Evolutionary conservation across 37 sponge, comb jelly and placozoan species (phyloP).

Genomic region (Spongilla lacustris): DNA sequence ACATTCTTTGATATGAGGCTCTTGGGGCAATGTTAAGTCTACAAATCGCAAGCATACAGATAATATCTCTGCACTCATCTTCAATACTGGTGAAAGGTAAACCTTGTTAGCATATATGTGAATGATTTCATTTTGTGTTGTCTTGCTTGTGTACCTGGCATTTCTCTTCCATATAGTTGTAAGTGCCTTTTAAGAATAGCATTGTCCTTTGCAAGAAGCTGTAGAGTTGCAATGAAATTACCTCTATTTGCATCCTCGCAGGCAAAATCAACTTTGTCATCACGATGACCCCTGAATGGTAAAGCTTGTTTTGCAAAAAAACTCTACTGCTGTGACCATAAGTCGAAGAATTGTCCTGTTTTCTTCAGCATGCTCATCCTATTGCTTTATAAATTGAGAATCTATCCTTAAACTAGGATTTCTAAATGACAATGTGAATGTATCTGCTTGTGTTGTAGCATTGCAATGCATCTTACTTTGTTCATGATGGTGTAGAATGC

Average conservation of each 20-base stretch:
- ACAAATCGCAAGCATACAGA: constrained; percentile 56
- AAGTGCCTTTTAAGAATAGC: constrained; percentile 32
- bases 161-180: constrained; percentile 15
- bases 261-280: constrained; percentile 56
- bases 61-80: constrained; percentile 43
- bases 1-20: constrained; percentile 62
- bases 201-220: constrained; percentile 24
- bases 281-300: constrained; percentile 50
- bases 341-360: constrained; percentile 40
- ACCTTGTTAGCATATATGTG: constrained; percentile 21
- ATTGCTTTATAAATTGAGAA: constrained; percentile 8
- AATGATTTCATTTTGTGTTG: constrained; percentile 52
- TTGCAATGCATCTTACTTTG: constrained; percentile 1
- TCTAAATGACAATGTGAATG: constrained; percentile 1
- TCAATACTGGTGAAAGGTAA: constrained; percentile 46
- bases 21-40: constrained; percentile 37
- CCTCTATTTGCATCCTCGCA: not conserved
- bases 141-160: constrained; percentile 56
- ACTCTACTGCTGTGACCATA: constrained; percentile 41
- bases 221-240: constrained; percentile 42
- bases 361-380: constrained; percentile 31
- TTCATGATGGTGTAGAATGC: constrained; percentile 7
- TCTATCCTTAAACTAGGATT: constrained; percentile 8
- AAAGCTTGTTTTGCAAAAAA: constrained; percentile 55
- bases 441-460: constrained; percentile 16